phyloP scores from a whole-genome alignment of 2,797 vertebrate species.

The Brachyrhaphis roseni region DNA sequence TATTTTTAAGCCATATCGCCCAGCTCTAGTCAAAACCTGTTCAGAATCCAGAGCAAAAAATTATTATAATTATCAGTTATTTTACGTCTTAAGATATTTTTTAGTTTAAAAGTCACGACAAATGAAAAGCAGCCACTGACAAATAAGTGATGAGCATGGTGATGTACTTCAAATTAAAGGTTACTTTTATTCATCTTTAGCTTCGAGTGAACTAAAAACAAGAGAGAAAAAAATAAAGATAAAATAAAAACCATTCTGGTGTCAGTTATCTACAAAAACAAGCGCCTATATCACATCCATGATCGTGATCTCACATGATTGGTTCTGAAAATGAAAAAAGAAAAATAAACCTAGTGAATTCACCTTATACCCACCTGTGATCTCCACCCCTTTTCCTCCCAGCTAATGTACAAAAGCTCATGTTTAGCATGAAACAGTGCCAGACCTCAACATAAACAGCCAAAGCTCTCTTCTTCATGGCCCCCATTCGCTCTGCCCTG shows the following conservation, averaged over 20 bases:
- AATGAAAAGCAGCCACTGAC: slow-evolving; percentile 17
- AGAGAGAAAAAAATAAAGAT: slow-evolving; percentile 2
- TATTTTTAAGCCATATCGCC: too few relatives aligned
- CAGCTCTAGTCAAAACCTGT: too few relatives aligned
- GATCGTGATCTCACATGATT: slow-evolving; percentile 68
- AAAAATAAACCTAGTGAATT: slow-evolving; percentile 46
- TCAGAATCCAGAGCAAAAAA: not conserved
- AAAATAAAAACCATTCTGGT: slow-evolving; percentile 46
- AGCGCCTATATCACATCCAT: slow-evolving; percentile 71
- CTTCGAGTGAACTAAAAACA: slow-evolving; percentile 75
- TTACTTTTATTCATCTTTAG: slow-evolving; percentile 79
- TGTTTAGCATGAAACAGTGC: slow-evolving; percentile 79
- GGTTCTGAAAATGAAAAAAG: slow-evolving; percentile 55
- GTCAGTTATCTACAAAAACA: slow-evolving; percentile 73
- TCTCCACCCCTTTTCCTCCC: slow-evolving; percentile 7
- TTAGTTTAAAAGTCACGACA: not conserved
- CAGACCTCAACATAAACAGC: slow-evolving; percentile 70
- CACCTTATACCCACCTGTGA: slow-evolving; percentile 51
- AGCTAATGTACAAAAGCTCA: slow-evolving; percentile 75
- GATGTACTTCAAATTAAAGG: slow-evolving; percentile 75
- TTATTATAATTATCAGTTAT: not conserved
- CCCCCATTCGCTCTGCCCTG: not conserved
- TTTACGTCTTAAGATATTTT: not conserved
- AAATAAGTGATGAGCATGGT: slow-evolving; percentile 68
- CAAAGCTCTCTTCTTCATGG: slow-evolving; percentile 42